Evolutionary conservation across 2,888 invertebrate species (phyloP), one percentile per base, ranked within the genome.

Genomic region (Penaeus monodon): DNA sequence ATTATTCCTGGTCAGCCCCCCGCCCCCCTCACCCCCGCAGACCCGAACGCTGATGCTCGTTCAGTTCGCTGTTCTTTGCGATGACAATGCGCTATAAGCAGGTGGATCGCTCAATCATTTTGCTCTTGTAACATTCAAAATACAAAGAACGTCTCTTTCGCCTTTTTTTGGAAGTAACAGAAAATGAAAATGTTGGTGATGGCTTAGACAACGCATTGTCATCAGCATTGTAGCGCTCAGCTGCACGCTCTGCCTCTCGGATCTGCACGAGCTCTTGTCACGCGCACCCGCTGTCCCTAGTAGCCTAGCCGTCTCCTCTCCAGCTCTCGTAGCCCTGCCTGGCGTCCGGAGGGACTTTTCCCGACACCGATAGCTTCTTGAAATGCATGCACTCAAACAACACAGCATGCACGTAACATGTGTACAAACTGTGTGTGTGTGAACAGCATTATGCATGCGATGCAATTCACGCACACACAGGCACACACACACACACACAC

Each of bases 81-180:
- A 85, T 85, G 85, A 85, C 85, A 85, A 85, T 85, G 85, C 85
- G 64, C 77, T 77, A 57, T 57, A 57, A 57, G 44, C 22, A 22
- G 74, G 65, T 73, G 76, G 76, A 73, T 85, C 85, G 85, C 85
- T 85, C 85, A 85, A 85, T 85, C 85, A 85, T 85, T 64, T 81
- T 80, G 27, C 29, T 29, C 14, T 24, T 2, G 27, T 70, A 27
- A 70, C 27, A 29, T 27, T 29, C 22, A 14, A 14, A 70, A 29
- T 22, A 17, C 14, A 12, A 79, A 64, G 44, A 57, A 79, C 65
- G 63, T 79, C 38, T 64, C 63, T 77, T 66, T 33, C 79, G 33
- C 12, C 68, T 85, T 63, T 77, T 44, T 57, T 57, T 57, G 57
- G 57, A 57, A 57, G 17, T 57, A 57, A 77, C 66, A 84, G 76